phyloP scores from a whole-genome alignment of 2,888 invertebrate species.

The Spilarctia lutea region DNA sequence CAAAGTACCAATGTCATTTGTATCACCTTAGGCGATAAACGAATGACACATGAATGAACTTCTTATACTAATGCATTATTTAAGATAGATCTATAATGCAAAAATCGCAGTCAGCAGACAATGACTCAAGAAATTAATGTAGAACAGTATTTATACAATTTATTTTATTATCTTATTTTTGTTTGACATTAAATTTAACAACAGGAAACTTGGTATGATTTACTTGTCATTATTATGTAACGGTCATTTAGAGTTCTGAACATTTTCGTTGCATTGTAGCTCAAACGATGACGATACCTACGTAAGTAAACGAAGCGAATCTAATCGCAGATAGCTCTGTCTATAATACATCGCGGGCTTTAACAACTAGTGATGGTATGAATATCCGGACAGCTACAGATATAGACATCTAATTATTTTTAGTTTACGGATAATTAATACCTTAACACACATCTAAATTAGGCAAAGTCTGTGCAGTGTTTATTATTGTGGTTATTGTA shows the following conservation, averaged over 20 bases:
- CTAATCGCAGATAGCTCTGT: conserved; percentile 67
- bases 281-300: conserved; percentile 60
- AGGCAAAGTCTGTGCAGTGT: too few relatives aligned
- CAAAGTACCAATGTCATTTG: not conserved
- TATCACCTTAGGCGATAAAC: not conserved
- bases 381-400: not conserved
- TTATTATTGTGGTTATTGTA: too few relatives aligned
- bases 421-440: too few relatives aligned
- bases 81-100: not conserved
- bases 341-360: conserved; percentile 62
- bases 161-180: not conserved
- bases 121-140: not conserved
- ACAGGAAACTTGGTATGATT: not conserved
- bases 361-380: not conserved
- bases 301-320: conserved; percentile 54
- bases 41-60: not conserved
- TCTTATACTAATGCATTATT: not conserved
- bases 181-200: not conserved
- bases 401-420: not conserved
- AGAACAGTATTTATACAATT: not conserved
- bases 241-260: conserved; percentile 20
- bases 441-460: too few relatives aligned
- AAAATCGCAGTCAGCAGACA: not conserved
- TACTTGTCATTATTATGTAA: conserved; percentile 5
- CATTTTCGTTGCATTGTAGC: conserved; percentile 23